Percentiles rank a stretch among this genome's conserved stretches.
Conservation (phyloP, 2,888 invertebrate species). For the Muschampia plurimacula region DNA sequence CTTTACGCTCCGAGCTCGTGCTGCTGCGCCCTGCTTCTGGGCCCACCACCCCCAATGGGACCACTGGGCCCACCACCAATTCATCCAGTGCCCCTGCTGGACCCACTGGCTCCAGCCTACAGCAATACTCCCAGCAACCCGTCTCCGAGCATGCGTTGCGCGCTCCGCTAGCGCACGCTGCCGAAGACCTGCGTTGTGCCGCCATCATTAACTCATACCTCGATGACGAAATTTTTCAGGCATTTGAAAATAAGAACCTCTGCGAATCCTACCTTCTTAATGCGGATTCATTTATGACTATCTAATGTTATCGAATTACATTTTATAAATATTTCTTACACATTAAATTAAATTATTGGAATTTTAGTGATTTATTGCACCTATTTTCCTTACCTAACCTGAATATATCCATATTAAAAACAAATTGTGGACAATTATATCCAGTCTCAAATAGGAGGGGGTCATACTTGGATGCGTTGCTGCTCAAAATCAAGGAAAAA, state of each 20-base stretch:
- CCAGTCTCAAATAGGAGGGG: no score
- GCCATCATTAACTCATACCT: slow-evolving; percentile 60
- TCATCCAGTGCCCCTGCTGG: not conserved
- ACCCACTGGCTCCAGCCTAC: slow-evolving; percentile 34
- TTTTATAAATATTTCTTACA: not conserved
- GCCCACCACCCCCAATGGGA: no score
- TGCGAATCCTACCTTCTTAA: slow-evolving; percentile 61
- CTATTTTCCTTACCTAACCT: not conserved
- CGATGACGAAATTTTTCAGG: slow-evolving; percentile 50
- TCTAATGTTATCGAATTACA: not conserved
- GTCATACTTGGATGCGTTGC: no score
- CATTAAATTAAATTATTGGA: not conserved
- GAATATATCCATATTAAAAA: not conserved
- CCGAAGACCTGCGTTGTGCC: slow-evolving; percentile 55
- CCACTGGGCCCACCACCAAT: not conserved
- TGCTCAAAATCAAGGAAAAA: no score
- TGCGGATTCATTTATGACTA: slow-evolving; percentile 51
- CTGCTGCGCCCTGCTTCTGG: slow-evolving; percentile 46
- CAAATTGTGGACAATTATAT: no score
- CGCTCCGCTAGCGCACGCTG: slow-evolving; percentile 50
- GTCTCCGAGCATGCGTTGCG: slow-evolving; percentile 53
- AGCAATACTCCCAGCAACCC: slow-evolving; percentile 51
- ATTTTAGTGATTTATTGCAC: not conserved
- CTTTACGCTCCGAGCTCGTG: slow-evolving; percentile 54
- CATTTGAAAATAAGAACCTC: slow-evolving; percentile 55